Base-by-base conservation (phyloP, 2,888 invertebrate genomes). In the Hypena proboscidalis region DNA sequence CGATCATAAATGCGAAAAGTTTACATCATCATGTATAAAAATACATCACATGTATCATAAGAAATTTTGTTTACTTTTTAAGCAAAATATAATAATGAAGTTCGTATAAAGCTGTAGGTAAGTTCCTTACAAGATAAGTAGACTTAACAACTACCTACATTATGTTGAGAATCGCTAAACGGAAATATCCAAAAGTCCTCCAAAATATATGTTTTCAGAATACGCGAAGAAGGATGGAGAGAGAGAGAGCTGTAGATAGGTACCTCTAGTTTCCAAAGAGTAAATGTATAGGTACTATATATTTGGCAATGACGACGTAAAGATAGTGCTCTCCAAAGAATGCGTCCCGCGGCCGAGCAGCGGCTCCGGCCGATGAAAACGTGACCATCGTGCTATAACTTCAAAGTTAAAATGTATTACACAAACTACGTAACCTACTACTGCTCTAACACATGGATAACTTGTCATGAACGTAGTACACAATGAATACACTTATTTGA, bases 111-210 rank as follows among this genome's bases (percentile, higher is more conserved):
- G 81, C 83, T 68, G 70, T 67, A 71, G 66, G 64, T 75, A 74
- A 65, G 41, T 68, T 60, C 58, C 74, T 74, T 78, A 76, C 46
- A 70, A 60, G 58, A 67, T 73, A 68, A 67, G 57, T 74, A 74
- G 61, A 70, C 67, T 80, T 81, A 80, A 67, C 50, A 65, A 69
- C 65, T 76, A 81, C 67, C 65, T 76, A 81, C 67, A 58, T 74
- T 74, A 78, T 61, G 64, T 75, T 77, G 80, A 80, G 70, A 78
- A 72, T 79, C 65, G 74, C 79, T 84, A 79, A 63, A 81, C 74
- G 83, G 85, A 84, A 80, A 79, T 85, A 85, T 85, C 83, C 83
- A 85, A 85, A 85, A 86, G 73, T 80, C 76, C 67, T 85, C 83
- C 79, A 85, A 85, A 85, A 85, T 80, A 84, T 78, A 80, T 75